These are phyloP conservation scores for Cydia amplana DNA, from an alignment of 1,140 invertebrate species.

Conservation along the genomic window DNA sequence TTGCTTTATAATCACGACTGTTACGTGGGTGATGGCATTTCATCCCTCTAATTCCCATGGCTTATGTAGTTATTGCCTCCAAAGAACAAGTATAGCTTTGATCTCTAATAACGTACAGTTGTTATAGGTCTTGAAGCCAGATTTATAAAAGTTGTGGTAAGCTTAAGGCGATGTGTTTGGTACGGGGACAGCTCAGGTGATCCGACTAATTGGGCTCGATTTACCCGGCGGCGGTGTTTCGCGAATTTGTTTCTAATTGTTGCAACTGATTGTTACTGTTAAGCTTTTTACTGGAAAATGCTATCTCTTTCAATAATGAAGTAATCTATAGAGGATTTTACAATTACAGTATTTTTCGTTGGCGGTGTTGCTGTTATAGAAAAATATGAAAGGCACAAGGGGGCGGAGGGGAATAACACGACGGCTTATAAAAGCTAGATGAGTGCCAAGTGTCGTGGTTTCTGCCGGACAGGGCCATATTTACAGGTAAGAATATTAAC, in stretches of 20 bases:
- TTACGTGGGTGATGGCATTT: constrained; percentile 9
- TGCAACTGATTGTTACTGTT: not conserved
- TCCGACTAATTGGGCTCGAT: constrained; percentile 22
- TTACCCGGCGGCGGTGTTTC: constrained; percentile 1
- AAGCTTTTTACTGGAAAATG: not conserved
- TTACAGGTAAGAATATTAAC: not conserved
- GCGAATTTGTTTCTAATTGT: constrained; percentile 28
- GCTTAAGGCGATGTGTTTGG: not conserved
- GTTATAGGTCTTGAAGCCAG: not conserved
- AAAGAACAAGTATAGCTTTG: not conserved
- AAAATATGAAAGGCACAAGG: too few species aligned
- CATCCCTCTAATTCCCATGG: not conserved
- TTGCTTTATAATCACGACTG: constrained; percentile 19
- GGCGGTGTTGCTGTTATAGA: not conserved
- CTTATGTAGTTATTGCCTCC: not conserved
- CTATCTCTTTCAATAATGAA: too few species aligned
- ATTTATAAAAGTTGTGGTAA: not conserved
- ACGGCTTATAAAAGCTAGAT: not conserved
- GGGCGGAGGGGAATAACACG: too few species aligned
- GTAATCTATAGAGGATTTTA: not conserved
- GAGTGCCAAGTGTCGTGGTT: not conserved
- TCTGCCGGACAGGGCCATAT: not conserved
- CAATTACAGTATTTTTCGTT: not conserved
- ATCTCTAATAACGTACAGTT: not conserved
- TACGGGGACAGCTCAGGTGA: constrained; percentile 2